phyloP scores from a whole-genome alignment of 2,797 vertebrate genomes.

The Protonibea diacanthus region DNA sequence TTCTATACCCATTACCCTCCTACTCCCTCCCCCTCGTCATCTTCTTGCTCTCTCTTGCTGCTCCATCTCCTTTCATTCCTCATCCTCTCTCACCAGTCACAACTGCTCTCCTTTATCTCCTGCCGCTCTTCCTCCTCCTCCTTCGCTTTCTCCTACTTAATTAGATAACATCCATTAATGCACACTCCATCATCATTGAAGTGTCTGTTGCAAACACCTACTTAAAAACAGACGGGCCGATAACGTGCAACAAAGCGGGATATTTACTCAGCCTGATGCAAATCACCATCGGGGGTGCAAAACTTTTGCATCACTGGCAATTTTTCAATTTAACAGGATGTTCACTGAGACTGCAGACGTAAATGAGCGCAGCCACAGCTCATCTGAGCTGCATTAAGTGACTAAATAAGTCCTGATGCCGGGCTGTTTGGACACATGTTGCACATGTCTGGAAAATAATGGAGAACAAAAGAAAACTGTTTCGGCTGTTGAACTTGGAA shows the following conservation, averaged over 20 bases:
- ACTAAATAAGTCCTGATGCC: not conserved
- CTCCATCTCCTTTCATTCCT: slow-evolving; percentile 38
- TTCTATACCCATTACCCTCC: slow-evolving; percentile 10
- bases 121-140: slow-evolving; percentile 8
- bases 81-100: slow-evolving; percentile 23
- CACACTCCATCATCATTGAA: slow-evolving; percentile 26
- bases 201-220: slow-evolving; percentile 17
- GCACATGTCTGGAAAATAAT: not conserved
- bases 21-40: slow-evolving; percentile 1
- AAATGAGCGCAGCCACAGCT: not conserved
- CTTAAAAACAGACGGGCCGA: slow-evolving; percentile 2
- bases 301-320: not conserved
- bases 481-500: not conserved
- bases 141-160: slow-evolving; percentile 12
- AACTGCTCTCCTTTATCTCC: not conserved
- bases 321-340: slow-evolving; percentile 1
- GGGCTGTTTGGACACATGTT: not conserved
- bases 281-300: not conserved
- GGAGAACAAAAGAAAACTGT: not conserved
- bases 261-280: not conserved
- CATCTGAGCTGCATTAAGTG: slow-evolving; percentile 11
- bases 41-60: slow-evolving; percentile 3
- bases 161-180: slow-evolving; percentile 38
- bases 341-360: slow-evolving; percentile 9
- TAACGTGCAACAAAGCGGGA: slow-evolving; percentile 4